A percentile compares a stretch with the other conserved stretches of the same genome.
These are phyloP conservation scores for Melanotaenia boesemani DNA, from an alignment of 2,797 vertebrate genomes.

Conservation along the genomic window DNA sequence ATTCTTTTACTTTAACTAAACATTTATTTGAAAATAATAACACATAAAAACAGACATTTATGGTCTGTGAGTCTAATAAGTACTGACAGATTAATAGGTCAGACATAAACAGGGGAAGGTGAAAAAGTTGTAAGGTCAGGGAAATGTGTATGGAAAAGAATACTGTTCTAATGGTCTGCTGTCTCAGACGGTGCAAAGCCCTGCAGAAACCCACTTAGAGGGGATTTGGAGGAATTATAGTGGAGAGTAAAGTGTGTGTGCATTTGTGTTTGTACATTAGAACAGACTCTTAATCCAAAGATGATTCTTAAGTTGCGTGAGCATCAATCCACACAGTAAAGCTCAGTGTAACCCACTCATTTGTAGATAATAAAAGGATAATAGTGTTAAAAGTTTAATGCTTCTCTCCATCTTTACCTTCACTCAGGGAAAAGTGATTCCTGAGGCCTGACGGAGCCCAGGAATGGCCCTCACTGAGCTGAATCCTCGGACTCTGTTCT, in stretches of 20 bases:
- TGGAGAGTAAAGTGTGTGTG: slow-evolving; percentile 4
- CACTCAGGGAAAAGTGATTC: slow-evolving; percentile 34
- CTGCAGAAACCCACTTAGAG: slow-evolving; percentile 44
- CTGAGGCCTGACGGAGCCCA: slow-evolving; percentile 45
- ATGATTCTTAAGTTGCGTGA: slow-evolving; percentile 24
- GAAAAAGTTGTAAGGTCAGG: background rate
- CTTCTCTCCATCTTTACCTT: slow-evolving; percentile 12
- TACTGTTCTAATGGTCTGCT: background rate
- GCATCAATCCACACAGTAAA: slow-evolving; percentile 23
- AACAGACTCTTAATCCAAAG: slow-evolving; percentile 22
- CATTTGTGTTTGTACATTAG: slow-evolving; percentile 24
- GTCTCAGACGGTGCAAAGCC: slow-evolving; percentile 17
- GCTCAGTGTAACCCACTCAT: slow-evolving; percentile 1
- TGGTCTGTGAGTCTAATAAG: background rate
- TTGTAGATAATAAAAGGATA: slow-evolving; percentile 5
- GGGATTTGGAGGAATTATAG: slow-evolving; percentile 58
- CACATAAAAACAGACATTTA: background rate
- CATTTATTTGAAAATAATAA: background rate
- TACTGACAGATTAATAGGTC: background rate
- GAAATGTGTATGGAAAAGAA: background rate
- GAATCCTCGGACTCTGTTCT: slow-evolving; percentile 40
- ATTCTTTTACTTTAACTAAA: background rate
- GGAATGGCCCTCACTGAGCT: slow-evolving; percentile 58
- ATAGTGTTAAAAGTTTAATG: background rate
- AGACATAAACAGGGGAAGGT: background rate